A percentile compares a stretch with the other conserved stretches of the same genome.
phyloP scores from a whole-genome alignment of 1,140 invertebrate species.

The Acyrthosiphon pisum region DNA sequence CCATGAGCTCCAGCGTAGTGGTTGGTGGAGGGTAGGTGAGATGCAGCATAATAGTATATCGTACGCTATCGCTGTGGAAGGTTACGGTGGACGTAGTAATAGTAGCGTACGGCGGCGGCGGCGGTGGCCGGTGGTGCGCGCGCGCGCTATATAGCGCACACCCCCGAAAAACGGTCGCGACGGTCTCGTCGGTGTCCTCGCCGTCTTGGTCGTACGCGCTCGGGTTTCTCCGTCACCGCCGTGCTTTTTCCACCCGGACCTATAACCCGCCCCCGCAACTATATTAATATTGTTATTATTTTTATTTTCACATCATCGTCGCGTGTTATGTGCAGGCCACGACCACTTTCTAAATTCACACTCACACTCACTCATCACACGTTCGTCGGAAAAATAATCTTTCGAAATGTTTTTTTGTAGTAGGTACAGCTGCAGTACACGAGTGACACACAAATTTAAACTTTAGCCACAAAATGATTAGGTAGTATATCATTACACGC shows the following conservation, averaged over 20 bases:
- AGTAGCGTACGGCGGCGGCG: neutral
- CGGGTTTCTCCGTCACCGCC: neutral
- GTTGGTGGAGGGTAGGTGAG: neutral
- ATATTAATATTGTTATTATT: neutral
- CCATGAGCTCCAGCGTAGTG: neutral
- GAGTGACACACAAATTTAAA: neutral
- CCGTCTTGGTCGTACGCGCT: neutral
- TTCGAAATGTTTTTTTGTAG: no score
- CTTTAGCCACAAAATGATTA: neutral
- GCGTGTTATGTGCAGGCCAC: no score
- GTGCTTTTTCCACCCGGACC: neutral
- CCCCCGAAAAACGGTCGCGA: neutral
- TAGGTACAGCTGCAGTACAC: no score
- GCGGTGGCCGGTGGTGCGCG: neutral
- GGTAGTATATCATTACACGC: neutral
- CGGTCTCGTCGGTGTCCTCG: neutral
- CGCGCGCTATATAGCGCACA: neutral
- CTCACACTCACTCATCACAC: neutral
- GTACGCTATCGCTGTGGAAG: neutral
- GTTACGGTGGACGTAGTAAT: conserved; percentile 29
- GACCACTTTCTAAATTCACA: neutral
- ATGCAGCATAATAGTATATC: neutral
- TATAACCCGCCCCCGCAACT: neutral
- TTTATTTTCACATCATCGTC: neutral
- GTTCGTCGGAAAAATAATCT: no score